A percentile compares a stretch with the other conserved stretches of the same genome.
These are phyloP conservation scores for Augochlora pura DNA, from an alignment of 1,140 invertebrate species.

Conservation along the genomic window DNA sequence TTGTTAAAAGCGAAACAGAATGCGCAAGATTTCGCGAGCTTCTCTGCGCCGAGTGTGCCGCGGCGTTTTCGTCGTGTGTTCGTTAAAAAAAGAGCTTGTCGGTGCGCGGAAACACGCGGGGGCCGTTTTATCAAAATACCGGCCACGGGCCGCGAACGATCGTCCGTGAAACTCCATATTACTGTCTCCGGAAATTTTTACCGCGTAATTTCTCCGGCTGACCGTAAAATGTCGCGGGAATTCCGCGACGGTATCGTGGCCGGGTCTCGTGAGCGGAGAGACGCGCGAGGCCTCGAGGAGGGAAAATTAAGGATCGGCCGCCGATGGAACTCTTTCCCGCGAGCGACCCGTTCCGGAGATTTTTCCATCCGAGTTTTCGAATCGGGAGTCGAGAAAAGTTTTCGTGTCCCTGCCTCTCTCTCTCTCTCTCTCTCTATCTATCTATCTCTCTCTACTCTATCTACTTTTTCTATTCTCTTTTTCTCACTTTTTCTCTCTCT, in stretches of 20 bases:
- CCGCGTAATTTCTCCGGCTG: background rate
- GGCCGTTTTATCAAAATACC: conserved; percentile 7
- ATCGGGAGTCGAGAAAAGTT: background rate
- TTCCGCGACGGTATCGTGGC: background rate
- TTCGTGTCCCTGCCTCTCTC: background rate
- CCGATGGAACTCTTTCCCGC: background rate
- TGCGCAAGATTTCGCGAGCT: too few species aligned
- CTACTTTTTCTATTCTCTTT: too few species aligned
- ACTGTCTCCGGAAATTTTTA: background rate
- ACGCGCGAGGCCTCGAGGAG: too few species aligned
- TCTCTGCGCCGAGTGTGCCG: background rate
- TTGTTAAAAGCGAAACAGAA: conserved; percentile 19
- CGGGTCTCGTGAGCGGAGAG: too few species aligned
- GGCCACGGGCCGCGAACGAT: too few species aligned
- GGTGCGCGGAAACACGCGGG: background rate
- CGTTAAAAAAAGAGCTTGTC: conserved; percentile 9
- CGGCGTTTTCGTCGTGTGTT: background rate
- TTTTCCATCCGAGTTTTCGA: background rate
- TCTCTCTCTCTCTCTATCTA: background rate
- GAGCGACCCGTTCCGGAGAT: background rate
- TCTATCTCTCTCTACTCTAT: too few species aligned
- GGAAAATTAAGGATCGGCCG: background rate
- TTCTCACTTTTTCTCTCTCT: background rate
- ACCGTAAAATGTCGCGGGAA: background rate
- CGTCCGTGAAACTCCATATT: conserved; percentile 2